Evolutionary conservation across 2,888 invertebrate species (phyloP).

Genomic region (Latrodectus elegans): DNA sequence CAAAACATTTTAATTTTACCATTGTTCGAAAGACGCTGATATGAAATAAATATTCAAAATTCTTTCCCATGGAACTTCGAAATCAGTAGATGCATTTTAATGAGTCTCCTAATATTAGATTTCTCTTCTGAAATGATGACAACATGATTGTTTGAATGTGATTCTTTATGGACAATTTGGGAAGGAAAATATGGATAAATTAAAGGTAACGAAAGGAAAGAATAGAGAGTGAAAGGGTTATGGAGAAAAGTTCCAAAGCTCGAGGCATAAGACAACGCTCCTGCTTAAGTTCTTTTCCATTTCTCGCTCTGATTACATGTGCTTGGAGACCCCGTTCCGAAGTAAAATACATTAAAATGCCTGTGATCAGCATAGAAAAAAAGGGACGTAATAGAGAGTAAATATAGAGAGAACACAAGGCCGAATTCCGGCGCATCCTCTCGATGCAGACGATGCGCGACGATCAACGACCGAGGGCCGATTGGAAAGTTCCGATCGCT

Average conservation of each 20-base stretch:
- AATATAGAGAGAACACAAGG: slow-evolving; percentile 20
- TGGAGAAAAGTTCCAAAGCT: neutral
- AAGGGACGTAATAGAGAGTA: slow-evolving; percentile 8
- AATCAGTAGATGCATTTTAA: no score
- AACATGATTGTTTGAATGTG: no score
- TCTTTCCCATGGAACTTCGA: no score
- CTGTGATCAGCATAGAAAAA: neutral
- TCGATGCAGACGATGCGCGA: slow-evolving; percentile 47
- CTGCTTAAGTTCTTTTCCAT: neutral
- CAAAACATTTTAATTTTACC: no score
- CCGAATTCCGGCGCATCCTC: slow-evolving; percentile 57
- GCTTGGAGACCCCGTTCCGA: neutral
- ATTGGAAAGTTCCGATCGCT: slow-evolving; percentile 29
- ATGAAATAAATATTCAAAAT: no score
- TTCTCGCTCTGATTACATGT: slow-evolving; percentile 21
- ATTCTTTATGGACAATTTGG: no score
- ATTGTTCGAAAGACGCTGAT: no score
- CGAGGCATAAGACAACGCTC: neutral
- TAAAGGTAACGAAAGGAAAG: neutral
- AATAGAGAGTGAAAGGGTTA: neutral
- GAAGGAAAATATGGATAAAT: no score
- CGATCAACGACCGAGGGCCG: slow-evolving; percentile 56
- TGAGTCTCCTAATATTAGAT: no score
- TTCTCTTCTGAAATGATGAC: no score
- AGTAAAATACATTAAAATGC: neutral